Base-by-base conservation (phyloP, 2,113 vertebrate species). In the Mormoops blainvillei region DNA sequence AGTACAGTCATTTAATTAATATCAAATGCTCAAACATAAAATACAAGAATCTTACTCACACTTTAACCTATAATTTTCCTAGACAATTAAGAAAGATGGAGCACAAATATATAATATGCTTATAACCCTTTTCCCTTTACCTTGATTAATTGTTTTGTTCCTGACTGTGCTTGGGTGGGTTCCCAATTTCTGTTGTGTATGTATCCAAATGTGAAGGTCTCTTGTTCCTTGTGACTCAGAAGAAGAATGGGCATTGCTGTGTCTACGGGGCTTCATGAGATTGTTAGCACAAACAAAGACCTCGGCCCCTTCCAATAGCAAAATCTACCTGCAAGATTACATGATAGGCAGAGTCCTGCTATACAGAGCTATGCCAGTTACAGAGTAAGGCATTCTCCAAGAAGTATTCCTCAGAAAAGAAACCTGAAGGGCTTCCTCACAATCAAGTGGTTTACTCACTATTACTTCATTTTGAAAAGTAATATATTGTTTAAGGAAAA, bases 91-190 rank as follows among this genome's bases (percentile, higher is more conserved):
- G 94, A 81, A 95, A 90, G 91, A 91, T 96, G 94, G 61, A 95
- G 68, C 76, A 86, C 61, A 73, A 85, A 95, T 82, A 89, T 93
- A 92, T 77, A 95, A 96, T 96, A 78, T 68, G 81, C 93, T 96
- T 94, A 88, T 76, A 92, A 54, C 67, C 78, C 90, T 91, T 33
- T 81, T 90, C 90, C 16, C 48, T 95, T 61, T 86, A 54, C 48
- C 52, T 96, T 97, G 97, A 97, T 97, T 95, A 94, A 97, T 95
- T 96, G 77, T 96, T 96, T 96, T 95, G 76, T 82, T 97, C 92
- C 78, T 92, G 48, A 84, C 58, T 52, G 85, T 20, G 76, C 67
- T 70, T 97, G 92, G 71, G 67, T 90, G 24, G 81, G 45, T 78
- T 94, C 93, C 85, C 93, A 96, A 4, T 97, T 89, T 96, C 95